These are phyloP conservation scores for Orbicella faveolata DNA, from an alignment of 64 coral and sea anemone species.

Conservation along the genomic window DNA sequence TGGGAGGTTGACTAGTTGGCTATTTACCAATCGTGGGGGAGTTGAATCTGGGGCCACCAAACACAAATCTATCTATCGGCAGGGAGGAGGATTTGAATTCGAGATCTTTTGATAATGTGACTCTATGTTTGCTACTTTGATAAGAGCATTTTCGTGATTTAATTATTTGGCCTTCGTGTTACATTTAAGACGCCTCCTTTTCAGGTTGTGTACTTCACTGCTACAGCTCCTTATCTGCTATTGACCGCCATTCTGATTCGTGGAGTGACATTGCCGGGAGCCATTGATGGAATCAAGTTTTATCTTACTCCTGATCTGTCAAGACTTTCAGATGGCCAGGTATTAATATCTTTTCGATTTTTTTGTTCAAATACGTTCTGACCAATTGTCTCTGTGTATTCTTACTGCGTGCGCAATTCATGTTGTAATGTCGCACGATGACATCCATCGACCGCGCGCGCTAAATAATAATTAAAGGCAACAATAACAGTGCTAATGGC, in stretches of 20 bases:
- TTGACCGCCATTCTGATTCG: conserved; percentile 46
- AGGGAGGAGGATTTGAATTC: too few species aligned
- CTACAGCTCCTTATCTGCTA: conserved; percentile 49
- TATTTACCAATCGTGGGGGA: too few species aligned
- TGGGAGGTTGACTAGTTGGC: too few species aligned
- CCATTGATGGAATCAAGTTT: conserved; percentile 35
- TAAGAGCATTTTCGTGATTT: too few species aligned
- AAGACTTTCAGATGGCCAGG: conserved; percentile 44
- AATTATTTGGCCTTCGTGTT: background rate
- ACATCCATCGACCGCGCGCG: too few species aligned
- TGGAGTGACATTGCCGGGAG: conserved; percentile 46
- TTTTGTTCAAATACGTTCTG: too few species aligned
- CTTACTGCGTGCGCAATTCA: background rate
- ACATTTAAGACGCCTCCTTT: too few species aligned
- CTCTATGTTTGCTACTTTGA: background rate
- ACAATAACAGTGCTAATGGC: too few species aligned
- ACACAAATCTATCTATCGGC: too few species aligned
- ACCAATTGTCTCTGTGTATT: background rate
- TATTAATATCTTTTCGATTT: background rate
- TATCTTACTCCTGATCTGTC: conserved; percentile 48
- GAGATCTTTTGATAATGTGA: background rate
- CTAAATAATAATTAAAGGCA: too few species aligned
- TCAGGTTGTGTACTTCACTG: conserved; percentile 63
- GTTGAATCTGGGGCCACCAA: too few species aligned
- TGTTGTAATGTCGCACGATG: too few species aligned